These are phyloP conservation scores for Notocelia uddmanniana DNA, from an alignment of 2,888 invertebrate species.

Conservation along the genomic window DNA sequence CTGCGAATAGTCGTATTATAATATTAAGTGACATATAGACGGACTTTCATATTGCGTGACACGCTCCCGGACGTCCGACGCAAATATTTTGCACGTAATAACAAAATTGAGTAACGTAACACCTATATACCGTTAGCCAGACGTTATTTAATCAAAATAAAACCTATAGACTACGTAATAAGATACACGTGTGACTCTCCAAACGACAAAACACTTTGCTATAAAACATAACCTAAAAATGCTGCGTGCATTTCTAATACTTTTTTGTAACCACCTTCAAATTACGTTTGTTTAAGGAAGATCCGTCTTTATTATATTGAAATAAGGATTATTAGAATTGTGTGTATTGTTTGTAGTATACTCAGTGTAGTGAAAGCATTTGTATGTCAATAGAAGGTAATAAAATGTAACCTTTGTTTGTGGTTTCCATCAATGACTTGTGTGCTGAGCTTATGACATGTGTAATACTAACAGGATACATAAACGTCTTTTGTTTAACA, in stretches of 20 bases:
- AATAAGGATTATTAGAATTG: neutral
- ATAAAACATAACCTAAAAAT: conserved; percentile 22
- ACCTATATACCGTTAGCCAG: neutral
- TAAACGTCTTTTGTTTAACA: conserved; percentile 41
- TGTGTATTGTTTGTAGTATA: neutral
- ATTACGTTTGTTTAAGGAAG: neutral
- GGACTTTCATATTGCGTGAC: conserved; percentile 40
- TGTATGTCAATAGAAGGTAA: conserved; percentile 22
- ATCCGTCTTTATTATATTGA: neutral
- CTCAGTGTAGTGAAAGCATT: conserved; percentile 29
- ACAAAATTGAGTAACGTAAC: conserved; percentile 36
- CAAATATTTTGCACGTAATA: conserved; percentile 45
- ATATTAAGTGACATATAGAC: conserved; percentile 38
- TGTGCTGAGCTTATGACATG: conserved; percentile 22
- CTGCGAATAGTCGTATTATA: conserved; percentile 35
- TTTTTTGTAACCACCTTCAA: conserved; percentile 19
- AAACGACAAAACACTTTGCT: neutral
- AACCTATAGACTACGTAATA: neutral
- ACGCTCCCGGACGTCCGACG: conserved; percentile 43
- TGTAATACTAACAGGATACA: conserved; percentile 19
- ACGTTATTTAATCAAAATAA: neutral
- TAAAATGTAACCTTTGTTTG: conserved; percentile 43
- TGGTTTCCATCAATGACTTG: conserved; percentile 19
- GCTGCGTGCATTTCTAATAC: conserved; percentile 25
- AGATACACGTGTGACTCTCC: neutral